A percentile compares a stretch with the other conserved stretches of the same genome.
Evolutionary conservation across 2,888 invertebrate genomes (phyloP).

Genomic region (Tyria jacobaeae): DNA sequence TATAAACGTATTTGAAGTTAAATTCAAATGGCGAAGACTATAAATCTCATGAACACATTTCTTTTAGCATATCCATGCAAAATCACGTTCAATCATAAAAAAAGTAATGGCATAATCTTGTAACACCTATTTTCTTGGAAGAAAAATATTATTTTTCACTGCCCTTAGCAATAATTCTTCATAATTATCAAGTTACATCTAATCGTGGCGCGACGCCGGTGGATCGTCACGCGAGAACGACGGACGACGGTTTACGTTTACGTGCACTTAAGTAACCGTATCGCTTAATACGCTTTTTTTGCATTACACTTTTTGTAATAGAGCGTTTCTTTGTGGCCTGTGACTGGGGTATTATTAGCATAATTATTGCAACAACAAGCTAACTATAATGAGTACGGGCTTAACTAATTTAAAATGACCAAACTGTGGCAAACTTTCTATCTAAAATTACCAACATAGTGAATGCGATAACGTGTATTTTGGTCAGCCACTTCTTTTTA

Average conservation of each 20-base stretch:
- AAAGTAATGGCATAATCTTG: slow-evolving; percentile 22
- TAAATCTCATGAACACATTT: not conserved
- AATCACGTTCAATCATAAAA: slow-evolving; percentile 41
- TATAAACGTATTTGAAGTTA: not conserved
- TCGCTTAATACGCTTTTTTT: slow-evolving; percentile 22
- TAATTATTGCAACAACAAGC: slow-evolving; percentile 17
- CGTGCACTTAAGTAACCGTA: slow-evolving; percentile 20
- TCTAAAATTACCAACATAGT: not conserved
- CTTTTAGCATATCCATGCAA: slow-evolving; percentile 27
- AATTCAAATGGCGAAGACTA: not conserved
- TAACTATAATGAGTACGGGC: not conserved
- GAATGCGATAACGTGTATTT: not conserved
- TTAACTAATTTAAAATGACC: slow-evolving; percentile 3
- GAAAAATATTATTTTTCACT: slow-evolving; percentile 40
- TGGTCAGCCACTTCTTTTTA: not conserved
- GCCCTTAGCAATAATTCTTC: slow-evolving; percentile 47
- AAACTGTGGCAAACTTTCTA: not conserved
- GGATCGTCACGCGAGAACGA: slow-evolving; percentile 50
- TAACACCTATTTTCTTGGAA: slow-evolving; percentile 38
- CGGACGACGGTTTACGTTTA: slow-evolving; percentile 6
- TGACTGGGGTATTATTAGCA: slow-evolving; percentile 14
- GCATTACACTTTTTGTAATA: slow-evolving; percentile 10
- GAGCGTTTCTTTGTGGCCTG: slow-evolving; percentile 9
- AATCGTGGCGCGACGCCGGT: too few relatives aligned
- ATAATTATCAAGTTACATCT: slow-evolving; percentile 55